Percentiles rank a stretch among this genome's conserved stretches.
phyloP scores from a whole-genome alignment of 2,888 invertebrate species.

The Aphodius sticticus region DNA sequence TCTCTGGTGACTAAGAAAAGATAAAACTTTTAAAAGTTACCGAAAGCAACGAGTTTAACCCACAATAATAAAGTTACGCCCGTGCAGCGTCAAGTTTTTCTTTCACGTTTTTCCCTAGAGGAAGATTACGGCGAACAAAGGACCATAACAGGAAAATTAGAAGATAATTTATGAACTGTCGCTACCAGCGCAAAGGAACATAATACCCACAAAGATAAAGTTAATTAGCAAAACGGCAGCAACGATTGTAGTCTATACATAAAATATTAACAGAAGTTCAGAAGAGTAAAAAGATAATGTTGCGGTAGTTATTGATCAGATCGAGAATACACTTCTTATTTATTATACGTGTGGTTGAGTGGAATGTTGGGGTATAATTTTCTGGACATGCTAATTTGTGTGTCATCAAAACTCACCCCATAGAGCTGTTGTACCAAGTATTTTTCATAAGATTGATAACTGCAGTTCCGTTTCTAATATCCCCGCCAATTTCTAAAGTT shows the following conservation, averaged over 20 bases:
- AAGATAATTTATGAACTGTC: not conserved
- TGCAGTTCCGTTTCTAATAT: constrained; percentile 82
- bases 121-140: not conserved
- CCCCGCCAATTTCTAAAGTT: constrained; percentile 71
- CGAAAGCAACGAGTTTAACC: not conserved
- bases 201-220: not conserved
- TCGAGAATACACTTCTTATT: too few species aligned
- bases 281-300: too few species aligned
- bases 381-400: too few species aligned
- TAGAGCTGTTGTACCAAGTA: constrained; percentile 81
- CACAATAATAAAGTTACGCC: not conserved
- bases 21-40: constrained; percentile 4
- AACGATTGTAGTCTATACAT: not conserved
- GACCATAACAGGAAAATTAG: constrained; percentile 4
- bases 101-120: not conserved
- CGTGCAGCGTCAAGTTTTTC: not conserved
- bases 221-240: not conserved
- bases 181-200: not conserved
- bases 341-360: too few species aligned
- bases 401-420: constrained; percentile 70
- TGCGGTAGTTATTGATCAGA: too few species aligned
- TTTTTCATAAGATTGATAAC: constrained; percentile 81
- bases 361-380: too few species aligned
- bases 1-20: not conserved
- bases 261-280: too few species aligned